Base-by-base conservation (phyloP, 2,888 invertebrate species). In the Ectemnius lituratus region DNA sequence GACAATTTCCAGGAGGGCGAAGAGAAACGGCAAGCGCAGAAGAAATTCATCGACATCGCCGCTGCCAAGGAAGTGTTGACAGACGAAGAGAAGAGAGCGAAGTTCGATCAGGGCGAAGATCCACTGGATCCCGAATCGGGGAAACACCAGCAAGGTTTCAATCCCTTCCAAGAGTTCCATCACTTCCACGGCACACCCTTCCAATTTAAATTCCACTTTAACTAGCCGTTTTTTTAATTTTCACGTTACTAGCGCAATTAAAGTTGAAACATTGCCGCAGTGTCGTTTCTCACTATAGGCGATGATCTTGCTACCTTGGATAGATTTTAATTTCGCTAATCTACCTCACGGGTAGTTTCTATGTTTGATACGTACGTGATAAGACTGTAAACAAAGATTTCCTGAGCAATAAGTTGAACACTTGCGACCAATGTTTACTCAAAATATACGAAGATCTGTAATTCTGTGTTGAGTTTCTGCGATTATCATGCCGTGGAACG, bases 21-120 rank as follows among this genome's bases (percentile, higher is more conserved):
- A 77, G 97, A 97, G 90, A 99, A 99, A 92, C 97, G 98, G 89
- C 92, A 95, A 64, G 99, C 99, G 0, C 97, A 99, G 91, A 98
- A 98, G 91, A 98, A 96, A 92, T 99, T 99, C 90, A 98, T 99
- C 78, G 99, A 99, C 91, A 96, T 99, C 87, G 99, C 99, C 2
- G 97, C 99, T 56, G 99, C 99, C 67, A 99, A 99, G 92, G 99
- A 99, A 93, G 98, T 98, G 85, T 91, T 96, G 46, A 96, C 96
- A 57, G 95, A 96, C 93, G 93, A 96, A 78, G 99, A 99, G 90
- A 99, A 99, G 92, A 93, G 99, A 75, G 94, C 95, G 75, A 96
- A 96, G 91, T 99, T 97, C 92, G 99, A 99, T 92, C 93, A 94
- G 83, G 99, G 99, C 76, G 95, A 96, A 84, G 99, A 99, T 94